Percentiles rank a stretch among this genome's conserved stretches.
phyloP scores from a whole-genome alignment of 2,888 invertebrate genomes.

The Clusia tigrina region DNA sequence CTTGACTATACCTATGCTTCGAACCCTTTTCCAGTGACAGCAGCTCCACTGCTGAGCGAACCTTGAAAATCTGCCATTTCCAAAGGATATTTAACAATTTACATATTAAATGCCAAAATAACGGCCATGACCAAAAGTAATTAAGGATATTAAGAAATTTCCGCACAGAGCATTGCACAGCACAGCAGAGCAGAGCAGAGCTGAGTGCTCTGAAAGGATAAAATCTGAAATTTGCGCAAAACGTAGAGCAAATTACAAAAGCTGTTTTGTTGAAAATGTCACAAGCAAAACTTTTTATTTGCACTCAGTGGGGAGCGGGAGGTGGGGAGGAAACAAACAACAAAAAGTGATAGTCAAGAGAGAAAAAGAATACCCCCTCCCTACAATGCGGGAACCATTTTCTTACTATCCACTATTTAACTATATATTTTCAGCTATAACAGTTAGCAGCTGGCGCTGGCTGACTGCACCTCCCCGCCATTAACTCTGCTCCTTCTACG shows the following conservation, averaged over 20 bases:
- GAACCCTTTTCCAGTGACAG: no score
- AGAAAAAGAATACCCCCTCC: background rate
- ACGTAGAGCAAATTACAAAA: slow-evolving; percentile 48
- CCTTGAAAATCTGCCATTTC: no score
- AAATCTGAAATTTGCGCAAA: no score
- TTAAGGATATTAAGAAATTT: slow-evolving; percentile 41
- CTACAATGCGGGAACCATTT: no score
- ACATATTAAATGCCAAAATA: slow-evolving; percentile 44
- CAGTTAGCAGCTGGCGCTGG: slow-evolving; percentile 42
- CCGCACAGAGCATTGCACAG: no score
- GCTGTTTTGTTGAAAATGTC: slow-evolving; percentile 49
- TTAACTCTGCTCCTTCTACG: no score
- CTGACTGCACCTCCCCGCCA: slow-evolving; percentile 24
- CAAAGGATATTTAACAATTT: slow-evolving; percentile 19
- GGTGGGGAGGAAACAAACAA: slow-evolving; percentile 25
- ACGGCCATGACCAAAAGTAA: slow-evolving; percentile 41
- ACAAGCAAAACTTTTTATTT: slow-evolving; percentile 52
- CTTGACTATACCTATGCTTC: no score
- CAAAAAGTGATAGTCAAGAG: background rate
- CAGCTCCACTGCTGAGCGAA: no score
- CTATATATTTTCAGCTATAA: slow-evolving; percentile 18
- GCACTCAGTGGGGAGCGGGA: background rate
- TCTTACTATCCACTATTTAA: background rate
- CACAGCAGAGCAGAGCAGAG: no score
- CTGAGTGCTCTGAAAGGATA: no score